Evolutionary conservation across 1,140 invertebrate genomes (phyloP), one percentile per base, ranked within the genome.

Genomic region (Belonocnema kinseyi): DNA sequence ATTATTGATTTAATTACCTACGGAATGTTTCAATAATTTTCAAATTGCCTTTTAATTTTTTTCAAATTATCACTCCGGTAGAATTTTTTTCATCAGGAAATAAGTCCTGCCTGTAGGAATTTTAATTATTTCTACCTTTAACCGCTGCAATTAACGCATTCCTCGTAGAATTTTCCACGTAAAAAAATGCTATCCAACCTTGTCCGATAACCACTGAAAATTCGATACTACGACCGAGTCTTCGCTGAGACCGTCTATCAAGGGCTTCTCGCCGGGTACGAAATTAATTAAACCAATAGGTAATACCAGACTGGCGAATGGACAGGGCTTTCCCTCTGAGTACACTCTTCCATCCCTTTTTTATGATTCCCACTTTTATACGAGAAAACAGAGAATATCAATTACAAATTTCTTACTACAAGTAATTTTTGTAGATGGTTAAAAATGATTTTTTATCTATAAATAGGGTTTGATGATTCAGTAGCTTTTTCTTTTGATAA

Each of bases 221-320:
- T 66, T 66, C 61, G 61, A 66, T 40, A 66, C 61, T 26, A 40
- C 16, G 33, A 66, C 26, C 70, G n/a, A 16, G 11, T 19, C 46
- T 11, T 46, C 14, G 8, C 40, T 17, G 19, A 51, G 14, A 74
- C 74, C 77, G 77, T 71, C 80, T 79, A 75, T 79, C 79, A 82
- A 82, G 78, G 84, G 83, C 82, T 86, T 86, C 85, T 79, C 78
- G 58, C 77, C 76, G 77, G 78, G 76, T 84, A 80, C 80, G 72
- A 86, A 84, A 86, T 86, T 86, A 86, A 86, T 86, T 85, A 85
- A 85, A 86, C 84, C 83, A 79, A 85, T 83, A 85, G 76, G 73
- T 80, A 76, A 74, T 76, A 52, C 77, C 77, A 66, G 72, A 77
- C 75, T 70, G 61, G 77, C 76, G 74, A 78, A 75, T 66, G 72